phyloP scores from a whole-genome alignment of 1,140 invertebrate species.

The Brevipalpus yothersi region DNA sequence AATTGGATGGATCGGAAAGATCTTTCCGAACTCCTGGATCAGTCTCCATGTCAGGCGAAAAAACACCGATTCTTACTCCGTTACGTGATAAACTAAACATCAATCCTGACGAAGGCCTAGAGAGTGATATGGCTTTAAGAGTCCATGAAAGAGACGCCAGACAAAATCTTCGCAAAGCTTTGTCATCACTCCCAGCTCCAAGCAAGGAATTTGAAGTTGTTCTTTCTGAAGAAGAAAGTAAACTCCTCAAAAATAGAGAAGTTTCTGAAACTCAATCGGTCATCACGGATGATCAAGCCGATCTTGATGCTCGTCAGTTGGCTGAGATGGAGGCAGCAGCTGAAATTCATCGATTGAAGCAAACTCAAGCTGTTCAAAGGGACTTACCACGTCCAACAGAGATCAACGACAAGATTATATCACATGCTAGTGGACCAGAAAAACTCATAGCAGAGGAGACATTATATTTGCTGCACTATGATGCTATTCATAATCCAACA shows the following conservation, averaged over 20 bases:
- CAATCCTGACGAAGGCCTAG: conserved; percentile 51
- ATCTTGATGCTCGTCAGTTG: conserved; percentile 45
- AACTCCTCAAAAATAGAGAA: conserved; percentile 11
- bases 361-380: conserved; percentile 70
- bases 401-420: conserved; percentile 55
- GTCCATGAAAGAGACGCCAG: conserved; percentile 24
- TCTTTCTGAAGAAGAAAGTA: conserved; percentile 59
- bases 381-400: conserved; percentile 64
- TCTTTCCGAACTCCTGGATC: conserved; percentile 13
- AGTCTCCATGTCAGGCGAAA: conserved; percentile 6
- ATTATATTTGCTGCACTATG: conserved; percentile 79
- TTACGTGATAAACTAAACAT: conserved; percentile 84
- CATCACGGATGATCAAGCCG: conserved; percentile 56
- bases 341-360: conserved; percentile 38
- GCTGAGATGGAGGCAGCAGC: conserved; percentile 28
- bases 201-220: conserved; percentile 97
- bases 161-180: conserved; percentile 42
- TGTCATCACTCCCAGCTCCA: conserved; percentile 58
- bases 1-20: background rate
- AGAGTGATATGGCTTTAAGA: conserved; percentile 14
- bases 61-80: conserved; percentile 24
- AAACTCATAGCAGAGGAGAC: conserved; percentile 93
- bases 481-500: conserved; percentile 32
- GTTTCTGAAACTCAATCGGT: conserved; percentile 18
- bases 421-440: conserved; percentile 75